Evolutionary conservation across 1,140 invertebrate genomes (phyloP).

Genomic region (Amphibalanus amphitrite): DNA sequence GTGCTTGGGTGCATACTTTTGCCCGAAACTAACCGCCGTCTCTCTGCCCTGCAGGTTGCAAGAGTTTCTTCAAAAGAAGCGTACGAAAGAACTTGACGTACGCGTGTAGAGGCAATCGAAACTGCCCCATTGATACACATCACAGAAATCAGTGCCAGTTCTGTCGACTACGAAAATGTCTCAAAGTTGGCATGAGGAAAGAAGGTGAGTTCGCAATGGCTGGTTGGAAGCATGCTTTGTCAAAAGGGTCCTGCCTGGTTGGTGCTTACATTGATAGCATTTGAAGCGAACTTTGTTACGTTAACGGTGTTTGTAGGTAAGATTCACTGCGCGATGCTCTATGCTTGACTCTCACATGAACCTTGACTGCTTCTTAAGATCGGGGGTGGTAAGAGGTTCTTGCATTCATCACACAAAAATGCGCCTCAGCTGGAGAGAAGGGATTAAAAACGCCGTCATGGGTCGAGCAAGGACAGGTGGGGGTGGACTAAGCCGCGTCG

Average conservation of each 20-base stretch:
- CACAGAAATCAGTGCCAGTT: slow-evolving; percentile 98
- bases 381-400: too few species aligned
- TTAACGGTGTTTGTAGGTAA: too few species aligned
- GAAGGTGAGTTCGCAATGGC: slow-evolving; percentile 61
- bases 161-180: slow-evolving; percentile 95
- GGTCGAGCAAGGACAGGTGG: slow-evolving; percentile 5
- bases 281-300: too few species aligned
- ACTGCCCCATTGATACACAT: slow-evolving; percentile 97
- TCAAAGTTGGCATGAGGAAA: slow-evolving; percentile 98
- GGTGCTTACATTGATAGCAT: too few species aligned
- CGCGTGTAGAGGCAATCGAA: slow-evolving; percentile 88
- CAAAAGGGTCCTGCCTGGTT: too few species aligned
- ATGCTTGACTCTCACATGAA: too few species aligned
- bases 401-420: slow-evolving; percentile 9
- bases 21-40: slow-evolving; percentile 16
- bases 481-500: not conserved
- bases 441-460: slow-evolving; percentile 5
- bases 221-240: too few species aligned
- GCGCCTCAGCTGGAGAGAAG: not conserved
- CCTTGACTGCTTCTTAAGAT: too few species aligned
- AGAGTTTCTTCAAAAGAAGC: slow-evolving; percentile 95
- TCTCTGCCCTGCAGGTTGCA: slow-evolving; percentile 55
- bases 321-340: too few species aligned
- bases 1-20: too few species aligned
- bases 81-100: slow-evolving; percentile 93